Percentiles rank a stretch among this genome's conserved stretches.
Evolutionary conservation across 1,140 invertebrate species (phyloP).

Genomic region (Galleria mellonella): DNA sequence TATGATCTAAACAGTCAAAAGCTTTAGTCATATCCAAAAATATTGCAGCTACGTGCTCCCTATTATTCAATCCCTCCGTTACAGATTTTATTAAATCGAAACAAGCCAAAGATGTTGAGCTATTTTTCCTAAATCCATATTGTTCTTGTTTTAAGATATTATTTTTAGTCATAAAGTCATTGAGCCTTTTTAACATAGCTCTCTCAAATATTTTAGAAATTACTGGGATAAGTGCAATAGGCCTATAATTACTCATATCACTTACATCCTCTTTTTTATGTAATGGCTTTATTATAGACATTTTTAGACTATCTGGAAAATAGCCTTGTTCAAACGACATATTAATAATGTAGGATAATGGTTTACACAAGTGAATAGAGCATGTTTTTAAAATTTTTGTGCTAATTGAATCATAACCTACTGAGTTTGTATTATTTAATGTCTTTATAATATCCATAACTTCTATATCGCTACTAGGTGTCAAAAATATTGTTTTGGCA

Average conservation of each 20-base stretch:
- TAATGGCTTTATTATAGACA: background rate
- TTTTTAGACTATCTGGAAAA: conserved; percentile 2
- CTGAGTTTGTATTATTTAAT: conserved; percentile 4
- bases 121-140: background rate
- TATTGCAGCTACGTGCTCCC: too few species aligned
- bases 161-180: background rate
- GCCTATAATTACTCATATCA: background rate
- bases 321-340: background rate
- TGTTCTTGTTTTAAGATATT: background rate
- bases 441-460: background rate
- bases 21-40: too few species aligned
- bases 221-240: background rate
- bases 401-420: conserved; percentile 1
- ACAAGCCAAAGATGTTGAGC: too few species aligned
- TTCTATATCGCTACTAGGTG: background rate
- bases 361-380: background rate
- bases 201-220: background rate
- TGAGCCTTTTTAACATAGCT: background rate
- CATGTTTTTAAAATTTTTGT: conserved; percentile 4
- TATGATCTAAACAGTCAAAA: background rate
- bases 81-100: too few species aligned
- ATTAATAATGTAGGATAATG: background rate
- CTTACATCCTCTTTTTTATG: background rate
- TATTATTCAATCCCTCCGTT: too few species aligned
- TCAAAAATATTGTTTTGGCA: background rate